phyloP scores from a whole-genome alignment of 2,888 invertebrate species.

The Leptopilina myrica region DNA sequence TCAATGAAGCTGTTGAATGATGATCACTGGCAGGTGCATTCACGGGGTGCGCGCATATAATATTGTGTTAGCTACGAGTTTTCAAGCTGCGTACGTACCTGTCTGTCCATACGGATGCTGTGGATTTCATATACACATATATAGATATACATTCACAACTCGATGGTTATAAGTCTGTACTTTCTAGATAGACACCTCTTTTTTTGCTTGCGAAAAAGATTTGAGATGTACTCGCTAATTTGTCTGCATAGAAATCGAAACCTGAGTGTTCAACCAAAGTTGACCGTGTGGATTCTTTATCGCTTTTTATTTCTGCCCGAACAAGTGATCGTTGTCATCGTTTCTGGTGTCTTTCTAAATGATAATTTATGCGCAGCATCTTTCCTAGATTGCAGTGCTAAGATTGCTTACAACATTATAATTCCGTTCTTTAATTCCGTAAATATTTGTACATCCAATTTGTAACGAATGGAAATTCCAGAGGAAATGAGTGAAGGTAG shows the following conservation, averaged over 20 bases:
- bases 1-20: conserved; percentile 72
- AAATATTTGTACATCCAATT: conserved; percentile 12
- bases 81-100: conserved; percentile 49
- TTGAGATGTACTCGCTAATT: conserved; percentile 50
- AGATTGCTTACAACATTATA: not conserved
- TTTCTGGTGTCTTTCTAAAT: not conserved
- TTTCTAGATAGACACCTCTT: not conserved
- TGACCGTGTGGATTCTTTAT: conserved; percentile 17
- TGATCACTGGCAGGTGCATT: conserved; percentile 70
- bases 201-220: not conserved
- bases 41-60: conserved; percentile 63
- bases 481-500: too few species aligned
- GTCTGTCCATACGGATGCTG: conserved; percentile 28
- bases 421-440: not conserved
- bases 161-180: not conserved
- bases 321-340: conserved; percentile 10
- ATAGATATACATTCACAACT: not conserved
- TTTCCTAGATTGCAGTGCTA: conserved; percentile 20
- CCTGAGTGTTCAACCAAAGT: conserved; percentile 43
- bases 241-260: conserved; percentile 59
- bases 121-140: not conserved
- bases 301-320: conserved; percentile 11
- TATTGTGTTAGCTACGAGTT: conserved; percentile 58
- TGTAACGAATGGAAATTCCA: not conserved
- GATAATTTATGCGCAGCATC: conserved; percentile 13